Conservation (phyloP, 2,797 vertebrate species). For the Ciconia nigra region DNA sequence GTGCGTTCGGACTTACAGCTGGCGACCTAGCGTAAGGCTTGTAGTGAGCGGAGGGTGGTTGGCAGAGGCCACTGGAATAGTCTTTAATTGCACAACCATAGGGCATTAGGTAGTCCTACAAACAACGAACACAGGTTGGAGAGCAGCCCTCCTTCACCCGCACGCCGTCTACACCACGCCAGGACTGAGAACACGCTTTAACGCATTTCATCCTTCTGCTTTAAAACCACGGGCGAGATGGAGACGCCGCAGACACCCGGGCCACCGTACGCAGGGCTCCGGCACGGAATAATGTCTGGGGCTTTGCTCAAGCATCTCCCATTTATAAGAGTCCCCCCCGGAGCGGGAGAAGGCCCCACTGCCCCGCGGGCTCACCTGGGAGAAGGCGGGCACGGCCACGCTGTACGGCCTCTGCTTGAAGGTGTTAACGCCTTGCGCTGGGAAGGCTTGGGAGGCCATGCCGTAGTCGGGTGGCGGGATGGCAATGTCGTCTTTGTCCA, state of each 20-base stretch:
- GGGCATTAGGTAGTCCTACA: conserved; percentile 73
- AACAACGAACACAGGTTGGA: conserved; percentile 72
- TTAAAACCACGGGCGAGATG: neutral
- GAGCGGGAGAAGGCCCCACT: accelerated
- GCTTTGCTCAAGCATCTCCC: neutral
- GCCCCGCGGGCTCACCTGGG: conserved; percentile 80
- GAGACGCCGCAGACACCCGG: neutral
- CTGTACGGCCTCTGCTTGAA: conserved; percentile 92
- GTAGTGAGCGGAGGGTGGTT: conserved; percentile 67
- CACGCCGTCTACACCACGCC: neutral
- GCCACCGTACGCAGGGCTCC: accelerated
- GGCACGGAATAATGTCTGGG: accelerated
- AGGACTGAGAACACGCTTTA: neutral
- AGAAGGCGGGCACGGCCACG: conserved; percentile 85
- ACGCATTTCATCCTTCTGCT: neutral
- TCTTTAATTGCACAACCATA: conserved; percentile 73
- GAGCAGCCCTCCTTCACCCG: neutral
- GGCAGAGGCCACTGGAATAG: conserved; percentile 72
- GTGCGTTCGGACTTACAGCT: conserved; percentile 64
- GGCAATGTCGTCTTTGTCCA: conserved; percentile 88
- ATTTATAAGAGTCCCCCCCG: accelerated
- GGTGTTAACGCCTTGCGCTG: conserved; percentile 73
- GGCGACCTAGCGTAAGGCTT: conserved; percentile 72
- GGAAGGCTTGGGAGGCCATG: conserved; percentile 79
- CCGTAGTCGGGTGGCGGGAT: conserved; percentile 84